Base-by-base conservation (phyloP, 2,113 vertebrate species). In the Phalacrocorax brasilianus region DNA sequence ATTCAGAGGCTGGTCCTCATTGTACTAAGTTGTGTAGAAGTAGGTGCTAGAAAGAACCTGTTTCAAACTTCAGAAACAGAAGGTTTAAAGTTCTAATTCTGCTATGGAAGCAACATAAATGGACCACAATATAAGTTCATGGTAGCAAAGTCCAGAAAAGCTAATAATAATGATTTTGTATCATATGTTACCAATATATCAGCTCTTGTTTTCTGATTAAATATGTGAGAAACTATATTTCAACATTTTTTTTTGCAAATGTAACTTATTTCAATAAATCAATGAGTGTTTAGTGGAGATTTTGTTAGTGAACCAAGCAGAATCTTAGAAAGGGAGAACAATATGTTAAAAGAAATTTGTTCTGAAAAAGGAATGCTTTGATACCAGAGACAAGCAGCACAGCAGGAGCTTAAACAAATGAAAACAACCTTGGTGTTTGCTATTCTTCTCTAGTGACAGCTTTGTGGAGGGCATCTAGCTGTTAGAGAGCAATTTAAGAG, bases 341-440 rank as follows among this genome's bases (percentile, higher is more conserved):
- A 91, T 80, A 95, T 72, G 88, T 78, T 96, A 95, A 92, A 93
- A 93, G 12, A 93, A 91, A 88, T 93, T 95, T 96, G 77, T 96
- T 97, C 84, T 95, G 85, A 84, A 91, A 82, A 91, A 87, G 15
- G 27, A 85, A 88, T 62, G n/a, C 77, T 97, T 97, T 97, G 84
- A 96, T 96, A 96, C 75, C 81, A 47, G 75, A 97, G 95, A 92
- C 90, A 96, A 92, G 77, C 88, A 89, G 68, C 96, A 90, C 93
- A 95, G 94, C 91, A 90, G 93, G 97, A 94, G 75, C 62, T 91
- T 95, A 97, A 96, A 92, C 78, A 96, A 95, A 97, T 0, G 9
- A 95, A 97, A 95, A 73, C 87, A 97, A 79, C 75, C 94, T 94
- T 95, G 53, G 81, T 94, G 76, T 97, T 96, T 91, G 38, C 75